phyloP scores from a whole-genome alignment of 1,140 invertebrate genomes.

The Brachionus plicatilis region DNA sequence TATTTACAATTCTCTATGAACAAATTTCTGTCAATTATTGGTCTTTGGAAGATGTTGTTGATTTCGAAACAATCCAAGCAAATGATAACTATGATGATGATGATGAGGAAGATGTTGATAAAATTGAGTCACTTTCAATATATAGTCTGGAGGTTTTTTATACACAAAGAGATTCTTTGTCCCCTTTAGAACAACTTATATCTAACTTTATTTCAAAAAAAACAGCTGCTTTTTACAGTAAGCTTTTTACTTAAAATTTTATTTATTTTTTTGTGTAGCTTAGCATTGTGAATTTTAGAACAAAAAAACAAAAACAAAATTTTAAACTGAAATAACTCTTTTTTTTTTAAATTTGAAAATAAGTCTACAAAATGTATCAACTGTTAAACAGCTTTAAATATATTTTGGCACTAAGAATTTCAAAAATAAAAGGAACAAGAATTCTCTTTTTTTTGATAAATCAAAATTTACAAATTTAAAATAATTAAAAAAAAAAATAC shows the following conservation, averaged over 20 bases:
- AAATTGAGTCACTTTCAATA: background rate
- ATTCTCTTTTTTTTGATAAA: too few relatives aligned
- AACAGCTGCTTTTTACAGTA: background rate
- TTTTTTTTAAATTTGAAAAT: background rate
- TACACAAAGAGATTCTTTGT: background rate
- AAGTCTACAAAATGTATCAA: background rate
- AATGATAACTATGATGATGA: background rate
- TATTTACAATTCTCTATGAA: background rate
- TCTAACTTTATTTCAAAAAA: background rate
- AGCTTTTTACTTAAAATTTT: too few relatives aligned
- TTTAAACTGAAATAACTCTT: background rate
- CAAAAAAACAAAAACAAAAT: background rate
- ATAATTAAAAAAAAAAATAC: too few relatives aligned
- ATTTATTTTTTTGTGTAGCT: too few relatives aligned
- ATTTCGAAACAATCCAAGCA: background rate
- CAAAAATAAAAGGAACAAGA: too few relatives aligned
- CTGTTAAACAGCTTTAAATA: background rate
- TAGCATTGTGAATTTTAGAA: too few relatives aligned
- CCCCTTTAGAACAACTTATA: background rate
- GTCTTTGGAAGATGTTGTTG: background rate
- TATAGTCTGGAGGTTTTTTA: background rate
- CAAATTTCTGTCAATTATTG: background rate
- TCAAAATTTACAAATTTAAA: too few relatives aligned
- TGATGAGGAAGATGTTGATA: background rate
- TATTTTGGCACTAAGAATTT: too few relatives aligned